Conservation (phyloP, 2,888 invertebrate species). For the Dryococelus australis region DNA sequence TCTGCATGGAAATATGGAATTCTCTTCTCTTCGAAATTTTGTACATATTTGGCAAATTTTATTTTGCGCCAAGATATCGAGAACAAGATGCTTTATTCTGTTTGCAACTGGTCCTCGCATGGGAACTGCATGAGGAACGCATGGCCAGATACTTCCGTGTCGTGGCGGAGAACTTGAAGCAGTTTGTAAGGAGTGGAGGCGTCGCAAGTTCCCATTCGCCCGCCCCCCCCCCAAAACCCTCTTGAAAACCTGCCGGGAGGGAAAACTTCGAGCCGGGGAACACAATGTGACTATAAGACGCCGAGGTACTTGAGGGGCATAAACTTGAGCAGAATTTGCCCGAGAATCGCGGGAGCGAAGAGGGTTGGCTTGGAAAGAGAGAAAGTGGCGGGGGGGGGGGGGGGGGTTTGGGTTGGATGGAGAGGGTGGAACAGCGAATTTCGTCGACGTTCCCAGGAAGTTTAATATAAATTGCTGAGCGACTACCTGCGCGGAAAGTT, state of each 20-base stretch:
- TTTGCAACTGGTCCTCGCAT: too few species aligned
- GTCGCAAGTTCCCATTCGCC: background rate
- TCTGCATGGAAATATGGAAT: too few species aligned
- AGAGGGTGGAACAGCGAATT: background rate
- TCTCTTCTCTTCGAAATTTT: too few species aligned
- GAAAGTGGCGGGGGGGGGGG: too few species aligned
- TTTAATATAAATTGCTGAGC: conserved; percentile 1
- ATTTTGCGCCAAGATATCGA: too few species aligned
- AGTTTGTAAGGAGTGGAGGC: background rate
- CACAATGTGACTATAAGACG: conserved; percentile 16
- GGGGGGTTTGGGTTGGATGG: background rate
- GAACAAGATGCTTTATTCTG: too few species aligned
- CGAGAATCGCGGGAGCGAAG: background rate
- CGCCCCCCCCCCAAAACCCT: background rate
- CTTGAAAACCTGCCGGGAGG: background rate
- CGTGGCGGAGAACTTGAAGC: background rate
- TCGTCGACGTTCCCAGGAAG: background rate
- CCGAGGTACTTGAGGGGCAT: conserved; percentile 16
- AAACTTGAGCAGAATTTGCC: background rate
- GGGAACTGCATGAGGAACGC: too few species aligned
- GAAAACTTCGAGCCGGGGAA: background rate
- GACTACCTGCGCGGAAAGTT: conserved; percentile 16
- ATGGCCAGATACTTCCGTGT: background rate
- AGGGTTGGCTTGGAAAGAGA: background rate
- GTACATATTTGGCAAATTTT: too few species aligned